Conservation (phyloP, 2,888 invertebrate species). For the Aleiodes alternator region DNA sequence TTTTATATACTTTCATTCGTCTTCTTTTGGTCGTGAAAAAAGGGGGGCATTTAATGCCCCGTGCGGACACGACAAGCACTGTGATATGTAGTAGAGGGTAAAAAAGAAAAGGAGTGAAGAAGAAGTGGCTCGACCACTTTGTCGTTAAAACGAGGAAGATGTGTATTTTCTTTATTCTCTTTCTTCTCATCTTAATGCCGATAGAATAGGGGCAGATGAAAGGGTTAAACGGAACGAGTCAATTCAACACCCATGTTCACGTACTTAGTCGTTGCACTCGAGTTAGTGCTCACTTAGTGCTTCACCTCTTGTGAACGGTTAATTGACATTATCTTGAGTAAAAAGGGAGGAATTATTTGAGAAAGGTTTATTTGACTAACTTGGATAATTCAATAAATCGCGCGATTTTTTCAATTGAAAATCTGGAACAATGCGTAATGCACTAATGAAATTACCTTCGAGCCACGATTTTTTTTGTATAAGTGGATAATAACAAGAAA, state of each 20-base stretch:
- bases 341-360: no score
- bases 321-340: no score
- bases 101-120: conserved; percentile 5
- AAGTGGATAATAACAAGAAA: no score
- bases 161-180: not conserved
- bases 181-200: not conserved
- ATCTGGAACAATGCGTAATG: no score
- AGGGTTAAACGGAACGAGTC: not conserved
- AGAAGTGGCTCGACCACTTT: conserved; percentile 23
- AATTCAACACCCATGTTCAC: conserved; percentile 1
- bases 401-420: no score
- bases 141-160: conserved; percentile 13
- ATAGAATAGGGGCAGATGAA: conserved; percentile 2
- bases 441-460: no score
- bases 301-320: not conserved
- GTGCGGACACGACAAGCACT: conserved; percentile 16
- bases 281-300: not conserved
- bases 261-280: not conserved
- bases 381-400: no score
- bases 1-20: conserved; percentile 50
- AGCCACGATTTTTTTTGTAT: no score
- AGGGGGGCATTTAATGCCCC: not conserved
- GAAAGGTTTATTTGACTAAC: no score
- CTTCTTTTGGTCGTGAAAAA: not conserved
- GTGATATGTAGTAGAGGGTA: not conserved